These are phyloP conservation scores for Cheumatopsyche charites DNA, from an alignment of 1,140 invertebrate species.

Conservation along the genomic window DNA sequence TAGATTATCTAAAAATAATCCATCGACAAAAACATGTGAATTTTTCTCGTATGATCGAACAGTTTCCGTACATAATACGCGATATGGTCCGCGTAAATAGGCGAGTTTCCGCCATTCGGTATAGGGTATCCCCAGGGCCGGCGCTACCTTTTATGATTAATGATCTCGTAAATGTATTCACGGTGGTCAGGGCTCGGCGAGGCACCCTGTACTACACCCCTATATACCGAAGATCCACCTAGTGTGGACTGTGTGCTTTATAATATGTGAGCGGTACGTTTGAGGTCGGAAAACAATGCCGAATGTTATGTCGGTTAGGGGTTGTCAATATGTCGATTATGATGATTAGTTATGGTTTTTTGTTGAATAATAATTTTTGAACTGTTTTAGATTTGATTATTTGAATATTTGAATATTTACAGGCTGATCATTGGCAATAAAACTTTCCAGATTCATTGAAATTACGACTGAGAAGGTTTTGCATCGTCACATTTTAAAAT, in stretches of 20 bases:
- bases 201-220: conserved; percentile 1
- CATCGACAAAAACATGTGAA: background rate
- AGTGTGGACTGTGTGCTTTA: background rate
- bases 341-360: no score
- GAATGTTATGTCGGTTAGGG: conserved; percentile 19
- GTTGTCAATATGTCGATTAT: background rate
- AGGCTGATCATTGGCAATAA: no score
- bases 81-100: conserved; percentile 28
- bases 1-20: background rate
- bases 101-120: conserved; percentile 22
- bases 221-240: background rate
- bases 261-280: conserved; percentile 12
- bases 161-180: conserved; percentile 36
- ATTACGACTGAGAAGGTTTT: no score
- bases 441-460: no score
- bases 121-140: conserved; percentile 20
- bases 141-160: conserved; percentile 32
- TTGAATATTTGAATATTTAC: no score
- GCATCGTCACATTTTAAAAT: no score
- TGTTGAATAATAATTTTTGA: background rate
- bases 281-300: conserved; percentile 33
- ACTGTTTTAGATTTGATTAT: no score
- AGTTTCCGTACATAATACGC: background rate
- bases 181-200: conserved; percentile 33
- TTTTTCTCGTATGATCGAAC: no score